These are phyloP conservation scores for Propsilocerus akamusi DNA, from an alignment of 1,140 invertebrate species.

Conservation along the genomic window DNA sequence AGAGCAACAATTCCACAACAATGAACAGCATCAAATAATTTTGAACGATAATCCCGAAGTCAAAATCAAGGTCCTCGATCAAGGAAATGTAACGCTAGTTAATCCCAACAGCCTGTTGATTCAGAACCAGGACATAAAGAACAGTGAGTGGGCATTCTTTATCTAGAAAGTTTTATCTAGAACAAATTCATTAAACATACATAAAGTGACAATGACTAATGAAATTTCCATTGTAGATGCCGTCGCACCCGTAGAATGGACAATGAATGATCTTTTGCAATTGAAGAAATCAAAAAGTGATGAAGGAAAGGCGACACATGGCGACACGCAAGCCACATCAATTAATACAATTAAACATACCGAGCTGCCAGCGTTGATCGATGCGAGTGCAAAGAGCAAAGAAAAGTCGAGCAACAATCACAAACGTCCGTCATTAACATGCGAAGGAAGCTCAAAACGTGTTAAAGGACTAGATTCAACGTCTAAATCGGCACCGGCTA, in stretches of 20 bases:
- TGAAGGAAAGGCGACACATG: background rate
- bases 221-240: too few species aligned
- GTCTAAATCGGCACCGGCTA: background rate
- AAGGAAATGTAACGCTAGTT: too few species aligned
- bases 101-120: too few species aligned
- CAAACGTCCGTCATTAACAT: slow-evolving; percentile 6
- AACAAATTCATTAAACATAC: too few species aligned
- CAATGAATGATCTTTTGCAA: slow-evolving; percentile 17
- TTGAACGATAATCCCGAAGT: background rate
- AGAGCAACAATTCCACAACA: slow-evolving; percentile 1
- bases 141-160: too few species aligned
- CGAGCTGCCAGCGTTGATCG: too few species aligned
- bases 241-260: slow-evolving; percentile 13
- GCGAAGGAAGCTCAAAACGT: background rate
- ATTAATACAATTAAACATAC: background rate
- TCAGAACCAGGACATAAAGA: too few species aligned
- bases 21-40: too few species aligned
- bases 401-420: slow-evolving; percentile 2
- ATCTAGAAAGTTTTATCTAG: too few species aligned
- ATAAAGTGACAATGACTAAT: too few species aligned
- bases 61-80: background rate
- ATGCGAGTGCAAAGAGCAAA: background rate
- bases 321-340: background rate
- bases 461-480: background rate
- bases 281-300: slow-evolving; percentile 14